Conservation (phyloP, 2,888 invertebrate species). For the Leptura quadrifasciata region DNA sequence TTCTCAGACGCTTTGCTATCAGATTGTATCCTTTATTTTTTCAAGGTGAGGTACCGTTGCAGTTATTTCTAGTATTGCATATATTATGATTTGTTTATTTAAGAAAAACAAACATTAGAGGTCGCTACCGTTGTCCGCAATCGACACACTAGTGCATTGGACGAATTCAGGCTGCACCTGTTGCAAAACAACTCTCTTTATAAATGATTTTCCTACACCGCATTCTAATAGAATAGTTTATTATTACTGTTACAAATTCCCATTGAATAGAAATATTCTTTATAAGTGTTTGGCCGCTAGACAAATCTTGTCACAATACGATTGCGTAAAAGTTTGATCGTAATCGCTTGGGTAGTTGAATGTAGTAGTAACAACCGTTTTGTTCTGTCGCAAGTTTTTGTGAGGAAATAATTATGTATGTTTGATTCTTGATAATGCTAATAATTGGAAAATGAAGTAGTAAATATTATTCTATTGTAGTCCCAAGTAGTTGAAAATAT, state of each 20-base stretch:
- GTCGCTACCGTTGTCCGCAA: conserved; percentile 44
- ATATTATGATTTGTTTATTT: conserved; percentile 46
- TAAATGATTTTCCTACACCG: background rate
- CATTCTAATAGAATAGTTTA: conserved; percentile 7
- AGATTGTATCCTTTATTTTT: conserved; percentile 5
- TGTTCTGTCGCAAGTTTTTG: too few relatives aligned
- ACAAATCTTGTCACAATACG: background rate
- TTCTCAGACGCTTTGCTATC: conserved; percentile 16
- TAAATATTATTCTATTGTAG: too few relatives aligned
- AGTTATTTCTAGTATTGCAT: conserved; percentile 28
- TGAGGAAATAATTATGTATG: too few relatives aligned
- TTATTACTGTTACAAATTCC: conserved; percentile 1
- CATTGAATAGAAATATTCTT: background rate
- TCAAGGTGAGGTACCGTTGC: conserved; percentile 34
- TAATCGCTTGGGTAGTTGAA: too few relatives aligned
- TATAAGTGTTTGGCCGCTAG: background rate
- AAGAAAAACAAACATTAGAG: conserved; percentile 44
- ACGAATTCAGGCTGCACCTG: background rate
- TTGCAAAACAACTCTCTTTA: background rate
- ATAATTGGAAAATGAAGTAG: too few relatives aligned
- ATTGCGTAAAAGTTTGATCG: background rate
- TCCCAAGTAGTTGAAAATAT: too few relatives aligned
- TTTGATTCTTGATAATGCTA: too few relatives aligned
- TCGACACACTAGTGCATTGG: conserved; percentile 11
- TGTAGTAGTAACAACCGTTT: too few relatives aligned